These are phyloP conservation scores for Mionectes olivaceus DNA, from an alignment of 2,797 vertebrate genomes.

Conservation along the genomic window DNA sequence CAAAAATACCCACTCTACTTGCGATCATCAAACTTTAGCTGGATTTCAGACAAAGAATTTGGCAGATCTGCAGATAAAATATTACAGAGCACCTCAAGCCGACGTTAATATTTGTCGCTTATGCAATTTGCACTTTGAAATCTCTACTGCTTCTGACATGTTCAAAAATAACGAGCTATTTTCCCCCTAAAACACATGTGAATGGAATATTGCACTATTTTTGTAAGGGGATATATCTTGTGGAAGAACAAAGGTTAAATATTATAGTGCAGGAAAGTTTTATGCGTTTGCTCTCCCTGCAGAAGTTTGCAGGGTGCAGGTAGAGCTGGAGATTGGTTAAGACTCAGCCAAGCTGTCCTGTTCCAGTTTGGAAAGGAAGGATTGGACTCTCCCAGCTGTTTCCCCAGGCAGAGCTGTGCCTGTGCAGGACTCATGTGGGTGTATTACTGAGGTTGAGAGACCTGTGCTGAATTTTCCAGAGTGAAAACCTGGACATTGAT, in stretches of 20 bases:
- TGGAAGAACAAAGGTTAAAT: background rate
- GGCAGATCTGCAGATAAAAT: constrained; percentile 34
- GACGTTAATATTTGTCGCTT: background rate
- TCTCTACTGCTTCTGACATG: background rate
- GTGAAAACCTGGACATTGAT: background rate
- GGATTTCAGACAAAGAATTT: constrained; percentile 14
- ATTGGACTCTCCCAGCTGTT: background rate
- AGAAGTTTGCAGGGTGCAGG: rapidly evolving
- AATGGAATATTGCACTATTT: background rate
- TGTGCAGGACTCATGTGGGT: background rate
- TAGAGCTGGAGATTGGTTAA: rapidly evolving
- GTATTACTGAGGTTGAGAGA: background rate
- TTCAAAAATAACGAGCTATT: background rate
- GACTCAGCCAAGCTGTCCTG: background rate
- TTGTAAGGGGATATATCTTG: background rate
- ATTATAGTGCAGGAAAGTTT: background rate
- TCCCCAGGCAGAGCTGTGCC: background rate
- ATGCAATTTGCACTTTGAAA: background rate
- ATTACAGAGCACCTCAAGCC: background rate
- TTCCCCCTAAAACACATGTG: background rate
- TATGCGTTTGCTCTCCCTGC: background rate
- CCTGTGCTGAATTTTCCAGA: background rate
- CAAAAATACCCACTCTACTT: background rate
- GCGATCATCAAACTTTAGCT: background rate
- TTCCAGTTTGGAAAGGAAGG: background rate